phyloP scores from a whole-genome alignment of 2,113 vertebrate species.

The Laterallus jamaicensis region DNA sequence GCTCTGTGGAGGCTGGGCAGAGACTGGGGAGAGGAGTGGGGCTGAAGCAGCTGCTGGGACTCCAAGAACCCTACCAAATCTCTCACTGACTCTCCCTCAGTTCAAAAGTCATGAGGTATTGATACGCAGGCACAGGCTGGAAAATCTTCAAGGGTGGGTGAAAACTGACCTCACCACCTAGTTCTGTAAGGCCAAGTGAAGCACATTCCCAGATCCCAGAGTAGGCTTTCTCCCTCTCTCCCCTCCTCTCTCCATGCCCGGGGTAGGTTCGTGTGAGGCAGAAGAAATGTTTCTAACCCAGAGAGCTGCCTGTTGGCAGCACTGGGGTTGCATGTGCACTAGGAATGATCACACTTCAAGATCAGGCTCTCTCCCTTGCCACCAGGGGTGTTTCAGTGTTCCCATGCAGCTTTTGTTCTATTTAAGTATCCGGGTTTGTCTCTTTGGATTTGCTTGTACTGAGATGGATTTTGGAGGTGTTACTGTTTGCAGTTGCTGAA shows the following conservation, averaged over 20 bases:
- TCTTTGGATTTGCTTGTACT: not conserved
- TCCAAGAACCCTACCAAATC: not conserved
- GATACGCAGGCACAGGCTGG: not conserved
- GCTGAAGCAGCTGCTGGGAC: not conserved
- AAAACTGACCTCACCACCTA: not conserved
- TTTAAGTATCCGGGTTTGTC: not conserved
- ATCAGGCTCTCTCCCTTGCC: not conserved
- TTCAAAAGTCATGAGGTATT: not conserved
- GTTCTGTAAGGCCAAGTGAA: not conserved
- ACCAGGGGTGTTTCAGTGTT: not conserved
- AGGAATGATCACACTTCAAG: not conserved
- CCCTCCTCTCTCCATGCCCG: not conserved
- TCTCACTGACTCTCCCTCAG: not conserved
- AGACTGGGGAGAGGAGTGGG: not conserved
- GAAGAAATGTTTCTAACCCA: not conserved
- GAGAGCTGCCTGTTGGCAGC: not conserved
- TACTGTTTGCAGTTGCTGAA: not conserved
- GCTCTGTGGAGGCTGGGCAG: not conserved
- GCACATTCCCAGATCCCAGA: not conserved
- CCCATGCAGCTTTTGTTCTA: not conserved
- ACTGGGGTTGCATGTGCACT: fast-evolving
- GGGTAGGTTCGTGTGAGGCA: not conserved
- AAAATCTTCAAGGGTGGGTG: not conserved
- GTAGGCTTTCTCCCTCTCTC: not conserved
- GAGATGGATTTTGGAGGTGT: not conserved